These are phyloP conservation scores for Trinectes maculatus DNA, from an alignment of 2,113 vertebrate genomes.

Conservation along the genomic window DNA sequence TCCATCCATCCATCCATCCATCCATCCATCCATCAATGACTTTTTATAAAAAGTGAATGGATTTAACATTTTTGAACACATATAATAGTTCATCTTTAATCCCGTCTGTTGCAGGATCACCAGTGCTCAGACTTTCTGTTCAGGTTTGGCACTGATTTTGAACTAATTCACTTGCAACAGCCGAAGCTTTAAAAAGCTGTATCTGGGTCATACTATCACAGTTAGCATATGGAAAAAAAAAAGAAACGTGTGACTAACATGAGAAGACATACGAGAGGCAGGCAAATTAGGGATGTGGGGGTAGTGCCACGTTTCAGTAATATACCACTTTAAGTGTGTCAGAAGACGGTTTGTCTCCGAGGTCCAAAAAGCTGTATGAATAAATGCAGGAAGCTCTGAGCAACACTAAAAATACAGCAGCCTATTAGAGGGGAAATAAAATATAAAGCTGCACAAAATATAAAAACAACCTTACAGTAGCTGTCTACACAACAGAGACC, in stretches of 20 bases:
- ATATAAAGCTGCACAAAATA: conserved; percentile 5
- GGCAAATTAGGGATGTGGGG: conserved; percentile 13
- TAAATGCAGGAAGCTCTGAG: conserved; percentile 38
- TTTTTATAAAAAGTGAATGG: not conserved
- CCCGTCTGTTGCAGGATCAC: conserved; percentile 14
- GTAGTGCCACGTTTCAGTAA: conserved; percentile 8
- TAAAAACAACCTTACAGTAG: conserved; percentile 14
- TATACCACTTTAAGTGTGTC: conserved; percentile 32
- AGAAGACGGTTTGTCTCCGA: conserved; percentile 32
- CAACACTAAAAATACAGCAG: conserved; percentile 47
- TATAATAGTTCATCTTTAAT: not conserved
- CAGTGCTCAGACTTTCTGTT: not conserved
- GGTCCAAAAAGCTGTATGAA: conserved; percentile 31
- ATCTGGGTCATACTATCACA: conserved; percentile 67
- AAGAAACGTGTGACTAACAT: conserved; percentile 55
- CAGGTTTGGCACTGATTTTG: conserved; percentile 32
- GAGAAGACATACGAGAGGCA: conserved; percentile 34
- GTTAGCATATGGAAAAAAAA: conserved; percentile 63
- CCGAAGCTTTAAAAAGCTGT: too few relatives aligned
- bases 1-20: too few relatives aligned
- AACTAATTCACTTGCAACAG: conserved; percentile 46
- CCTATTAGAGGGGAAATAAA: conserved; percentile 20
- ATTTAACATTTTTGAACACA: not conserved
- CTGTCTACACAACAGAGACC: conserved; percentile 12
- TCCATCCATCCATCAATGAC: too few relatives aligned